A percentile compares a stretch with the other conserved stretches of the same genome.
These are phyloP conservation scores for Calliphora vomitoria DNA, from an alignment of 2,888 invertebrate species.

Conservation along the genomic window DNA sequence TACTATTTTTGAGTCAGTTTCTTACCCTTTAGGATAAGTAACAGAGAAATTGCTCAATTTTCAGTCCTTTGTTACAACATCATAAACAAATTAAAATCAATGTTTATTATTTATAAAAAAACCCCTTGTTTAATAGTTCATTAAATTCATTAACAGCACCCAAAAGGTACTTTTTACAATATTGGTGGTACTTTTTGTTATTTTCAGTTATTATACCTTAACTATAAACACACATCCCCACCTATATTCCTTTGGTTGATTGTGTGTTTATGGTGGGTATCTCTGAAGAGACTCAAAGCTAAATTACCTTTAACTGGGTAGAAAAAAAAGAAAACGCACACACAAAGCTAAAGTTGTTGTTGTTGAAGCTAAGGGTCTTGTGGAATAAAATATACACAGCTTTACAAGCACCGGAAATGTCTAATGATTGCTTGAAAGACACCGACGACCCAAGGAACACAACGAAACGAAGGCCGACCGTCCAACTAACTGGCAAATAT, in stretches of 20 bases:
- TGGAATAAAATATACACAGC: constrained; percentile 7
- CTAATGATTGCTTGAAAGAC: constrained; percentile 61
- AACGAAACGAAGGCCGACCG: not conserved
- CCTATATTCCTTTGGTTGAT: not conserved
- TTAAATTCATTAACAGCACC: not conserved
- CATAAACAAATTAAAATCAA: no score
- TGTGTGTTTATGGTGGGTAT: constrained; percentile 23
- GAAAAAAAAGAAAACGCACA: constrained; percentile 13
- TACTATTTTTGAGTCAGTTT: no score
- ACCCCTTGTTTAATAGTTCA: no score
- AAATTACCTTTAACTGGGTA: constrained; percentile 64
- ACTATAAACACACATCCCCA: not conserved
- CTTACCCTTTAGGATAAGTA: no score
- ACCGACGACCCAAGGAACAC: constrained; percentile 25
- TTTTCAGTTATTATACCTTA: not conserved
- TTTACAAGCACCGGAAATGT: constrained; percentile 68
- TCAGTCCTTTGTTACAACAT: no score
- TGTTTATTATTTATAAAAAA: no score
- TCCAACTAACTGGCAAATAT: constrained; percentile 46
- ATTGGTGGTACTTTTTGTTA: not conserved
- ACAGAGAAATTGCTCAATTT: no score
- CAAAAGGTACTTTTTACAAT: not conserved
- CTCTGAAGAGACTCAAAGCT: constrained; percentile 45
- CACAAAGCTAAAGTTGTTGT: constrained; percentile 42
- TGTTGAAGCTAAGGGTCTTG: constrained; percentile 45